A percentile compares a stretch with the other conserved stretches of the same genome.
Evolutionary conservation across 2,113 vertebrate species (phyloP).

Genomic region (Antechinus flavipes): DNA sequence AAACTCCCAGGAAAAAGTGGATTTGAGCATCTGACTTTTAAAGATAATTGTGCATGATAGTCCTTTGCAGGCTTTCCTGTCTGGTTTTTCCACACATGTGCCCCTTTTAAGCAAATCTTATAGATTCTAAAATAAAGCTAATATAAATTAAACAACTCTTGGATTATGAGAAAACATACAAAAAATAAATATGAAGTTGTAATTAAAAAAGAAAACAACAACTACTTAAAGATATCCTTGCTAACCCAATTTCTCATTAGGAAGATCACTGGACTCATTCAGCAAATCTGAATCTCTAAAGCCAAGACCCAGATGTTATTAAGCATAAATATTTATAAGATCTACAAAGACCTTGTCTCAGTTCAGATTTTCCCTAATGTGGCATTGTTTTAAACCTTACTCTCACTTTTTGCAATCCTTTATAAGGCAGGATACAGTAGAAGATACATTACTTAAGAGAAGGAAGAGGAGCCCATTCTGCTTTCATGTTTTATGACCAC

Average conservation of each 20-base stretch:
- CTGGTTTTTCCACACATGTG: not conserved
- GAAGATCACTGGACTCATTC: conserved; percentile 18
- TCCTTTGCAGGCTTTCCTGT: conserved; percentile 42
- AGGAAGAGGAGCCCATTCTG: conserved; percentile 21
- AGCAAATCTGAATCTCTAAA: conserved; percentile 56
- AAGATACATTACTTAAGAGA: conserved; percentile 30
- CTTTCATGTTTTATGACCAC: conserved; percentile 74
- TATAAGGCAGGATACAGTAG: conserved; percentile 54
- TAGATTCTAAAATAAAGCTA: conserved; percentile 59
- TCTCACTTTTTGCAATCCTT: conserved; percentile 42
- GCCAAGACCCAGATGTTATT: conserved; percentile 75
- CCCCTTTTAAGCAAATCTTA: not conserved
- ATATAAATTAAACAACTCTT: conserved; percentile 54
- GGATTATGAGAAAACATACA: conserved; percentile 35
- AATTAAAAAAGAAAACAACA: not conserved
- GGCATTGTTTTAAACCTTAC: conserved; percentile 69
- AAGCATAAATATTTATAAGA: conserved; percentile 80
- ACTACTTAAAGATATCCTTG: conserved; percentile 35
- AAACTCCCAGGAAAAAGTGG: conserved; percentile 58
- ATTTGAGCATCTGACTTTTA: conserved; percentile 61
- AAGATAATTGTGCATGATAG: conserved; percentile 47
- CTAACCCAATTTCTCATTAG: conserved; percentile 29
- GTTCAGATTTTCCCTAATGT: conserved; percentile 71
- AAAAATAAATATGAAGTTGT: conserved; percentile 41
- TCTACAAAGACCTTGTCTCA: conserved; percentile 70